Conservation (phyloP, 2,888 invertebrate species). For the Perizoma flavofasciatum region DNA sequence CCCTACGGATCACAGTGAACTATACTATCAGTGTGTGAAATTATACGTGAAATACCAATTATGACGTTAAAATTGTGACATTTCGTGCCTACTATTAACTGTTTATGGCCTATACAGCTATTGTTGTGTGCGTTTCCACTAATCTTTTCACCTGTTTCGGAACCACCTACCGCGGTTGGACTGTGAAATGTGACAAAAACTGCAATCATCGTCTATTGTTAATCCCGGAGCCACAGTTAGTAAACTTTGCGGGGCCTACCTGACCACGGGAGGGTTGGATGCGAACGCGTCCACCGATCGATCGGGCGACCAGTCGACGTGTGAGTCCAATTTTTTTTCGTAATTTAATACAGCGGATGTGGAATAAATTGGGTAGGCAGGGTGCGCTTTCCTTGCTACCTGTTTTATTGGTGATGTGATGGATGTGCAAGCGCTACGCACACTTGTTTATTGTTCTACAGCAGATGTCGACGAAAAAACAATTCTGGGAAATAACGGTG, state of each 20-base stretch:
- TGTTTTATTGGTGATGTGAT: conserved; percentile 73
- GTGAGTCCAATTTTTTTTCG: conserved; percentile 72
- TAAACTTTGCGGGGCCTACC: conserved; percentile 80
- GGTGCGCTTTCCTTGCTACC: conserved; percentile 79
- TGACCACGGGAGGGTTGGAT: conserved; percentile 67
- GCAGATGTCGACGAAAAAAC: conserved; percentile 59
- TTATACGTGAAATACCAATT: conserved; percentile 53
- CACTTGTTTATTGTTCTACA: conserved; percentile 56
- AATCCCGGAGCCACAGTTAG: conserved; percentile 64
- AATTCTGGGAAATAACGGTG: conserved; percentile 71
- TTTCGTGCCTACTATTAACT: conserved; percentile 68
- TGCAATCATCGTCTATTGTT: conserved; percentile 73
- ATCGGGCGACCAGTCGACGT: conserved; percentile 73
- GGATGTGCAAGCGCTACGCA: conserved; percentile 46
- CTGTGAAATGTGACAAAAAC: conserved; percentile 83
- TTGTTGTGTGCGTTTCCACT: conserved; percentile 76
- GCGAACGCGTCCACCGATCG: conserved; percentile 62
- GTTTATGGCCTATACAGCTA: conserved; percentile 77
- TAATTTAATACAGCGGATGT: conserved; percentile 82
- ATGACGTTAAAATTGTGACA: conserved; percentile 55
- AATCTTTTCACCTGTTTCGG: conserved; percentile 76
- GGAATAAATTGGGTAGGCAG: conserved; percentile 81
- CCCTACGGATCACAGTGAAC: conserved; percentile 74
- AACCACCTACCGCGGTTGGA: conserved; percentile 70
- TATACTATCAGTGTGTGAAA: conserved; percentile 41